phyloP scores from a whole-genome alignment of 2,888 invertebrate genomes.

The Phaedon cochleariae region DNA sequence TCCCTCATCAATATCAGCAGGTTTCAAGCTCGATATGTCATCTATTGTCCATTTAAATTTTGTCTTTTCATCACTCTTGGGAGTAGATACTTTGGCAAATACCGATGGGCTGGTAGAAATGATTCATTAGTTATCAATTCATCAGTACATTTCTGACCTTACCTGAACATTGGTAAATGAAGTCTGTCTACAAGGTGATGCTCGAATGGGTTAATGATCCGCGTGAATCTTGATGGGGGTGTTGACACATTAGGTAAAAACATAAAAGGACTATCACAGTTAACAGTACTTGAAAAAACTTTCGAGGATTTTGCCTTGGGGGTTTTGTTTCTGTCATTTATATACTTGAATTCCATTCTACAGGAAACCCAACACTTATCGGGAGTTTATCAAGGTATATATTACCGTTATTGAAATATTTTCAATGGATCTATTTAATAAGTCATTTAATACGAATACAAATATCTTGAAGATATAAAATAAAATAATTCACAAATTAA shows the following conservation, averaged over 20 bases:
- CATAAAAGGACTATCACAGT: constrained; percentile 57
- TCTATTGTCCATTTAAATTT: constrained; percentile 74
- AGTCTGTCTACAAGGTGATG: constrained; percentile 70
- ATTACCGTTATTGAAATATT: too few species aligned
- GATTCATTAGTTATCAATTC: neutral
- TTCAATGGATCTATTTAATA: too few species aligned
- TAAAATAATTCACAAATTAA: too few species aligned
- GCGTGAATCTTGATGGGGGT: constrained; percentile 67
- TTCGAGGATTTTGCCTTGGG: constrained; percentile 43
- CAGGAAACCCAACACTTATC: neutral
- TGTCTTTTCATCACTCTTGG: constrained; percentile 64
- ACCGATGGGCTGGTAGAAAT: constrained; percentile 57
- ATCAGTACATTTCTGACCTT: constrained; percentile 38
- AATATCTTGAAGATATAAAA: too few species aligned
- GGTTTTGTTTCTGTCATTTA: constrained; percentile 47
- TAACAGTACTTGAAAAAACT: constrained; percentile 40
- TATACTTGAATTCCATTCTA: constrained; percentile 47
- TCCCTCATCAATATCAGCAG: constrained; percentile 73
- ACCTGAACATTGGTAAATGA: constrained; percentile 77
- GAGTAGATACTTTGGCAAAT: constrained; percentile 57
- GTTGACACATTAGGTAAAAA: constrained; percentile 63
- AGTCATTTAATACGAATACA: too few species aligned
- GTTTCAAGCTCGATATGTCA: constrained; percentile 72
- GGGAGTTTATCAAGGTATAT: neutral
- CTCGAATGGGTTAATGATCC: constrained; percentile 76